Conservation (phyloP, 1,140 invertebrate genomes). For the Drosophila teissieri region DNA sequence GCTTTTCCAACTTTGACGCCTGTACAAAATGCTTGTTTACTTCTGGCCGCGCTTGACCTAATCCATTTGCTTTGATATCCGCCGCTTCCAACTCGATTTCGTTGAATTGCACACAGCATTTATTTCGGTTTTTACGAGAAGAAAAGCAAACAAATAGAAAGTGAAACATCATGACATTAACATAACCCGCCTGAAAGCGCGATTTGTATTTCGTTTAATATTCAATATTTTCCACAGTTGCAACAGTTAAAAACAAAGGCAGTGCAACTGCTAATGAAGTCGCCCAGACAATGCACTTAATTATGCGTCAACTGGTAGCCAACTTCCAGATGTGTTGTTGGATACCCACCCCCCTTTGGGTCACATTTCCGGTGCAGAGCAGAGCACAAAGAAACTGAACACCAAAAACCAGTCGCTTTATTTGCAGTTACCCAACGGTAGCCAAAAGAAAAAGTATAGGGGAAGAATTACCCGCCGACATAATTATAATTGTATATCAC, state of each 20-base stretch:
- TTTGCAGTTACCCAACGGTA: conserved; percentile 74
- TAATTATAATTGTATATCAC: conserved; percentile 48
- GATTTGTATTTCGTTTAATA: conserved; percentile 24
- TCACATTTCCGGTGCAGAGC: conserved; percentile 56
- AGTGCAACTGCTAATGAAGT: conserved; percentile 35
- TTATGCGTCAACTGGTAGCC: conserved; percentile 41
- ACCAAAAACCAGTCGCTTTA: conserved; percentile 64
- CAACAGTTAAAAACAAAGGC: neutral
- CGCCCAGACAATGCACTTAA: conserved; percentile 56
- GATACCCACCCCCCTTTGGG: conserved; percentile 13
- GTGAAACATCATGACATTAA: conserved; percentile 46
- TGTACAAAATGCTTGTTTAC: conserved; percentile 60
- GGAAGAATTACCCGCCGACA: conserved; percentile 17
- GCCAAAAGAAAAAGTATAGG: conserved; percentile 11
- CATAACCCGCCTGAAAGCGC: conserved; percentile 30
- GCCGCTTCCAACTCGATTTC: conserved; percentile 30
- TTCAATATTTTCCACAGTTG: conserved; percentile 44
- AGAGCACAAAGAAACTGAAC: conserved; percentile 20
- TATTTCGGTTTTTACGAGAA: neutral
- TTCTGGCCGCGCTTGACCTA: conserved; percentile 47
- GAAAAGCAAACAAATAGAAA: conserved; percentile 22
- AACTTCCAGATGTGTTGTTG: conserved; percentile 20
- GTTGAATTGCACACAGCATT: conserved; percentile 25
- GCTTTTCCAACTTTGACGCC: conserved; percentile 52
- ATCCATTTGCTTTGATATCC: conserved; percentile 50